Base-by-base conservation (phyloP, 2,888 invertebrate species). In the Anorthoa munda region DNA sequence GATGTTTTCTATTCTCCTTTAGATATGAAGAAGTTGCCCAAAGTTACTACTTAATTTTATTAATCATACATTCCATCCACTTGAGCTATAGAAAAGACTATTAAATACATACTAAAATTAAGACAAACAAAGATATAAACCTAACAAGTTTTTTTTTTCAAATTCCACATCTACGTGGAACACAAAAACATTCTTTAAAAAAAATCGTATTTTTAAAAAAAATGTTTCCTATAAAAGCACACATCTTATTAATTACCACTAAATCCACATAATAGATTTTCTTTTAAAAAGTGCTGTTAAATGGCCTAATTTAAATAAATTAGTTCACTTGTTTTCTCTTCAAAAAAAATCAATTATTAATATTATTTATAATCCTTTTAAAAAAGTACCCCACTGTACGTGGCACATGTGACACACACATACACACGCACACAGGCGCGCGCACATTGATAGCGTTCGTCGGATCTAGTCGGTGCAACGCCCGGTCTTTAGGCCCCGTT, bases 391-490 rank as follows among this genome's bases (percentile, higher is more conserved):
- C 84, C 4, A 67, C 89, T 87, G 86, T 92, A 87, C 39, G 9
- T 1, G 55, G 55, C 85, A 89, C 92, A 91, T 91, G 91, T 91
- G 92, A 91, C 92, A 92, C 92, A 86, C 92, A 92, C 92, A 89
- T 56, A 61, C 71, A 66, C 60, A 84, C 91, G 86, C 92, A 88
- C 90, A 89, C 88, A 81, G 84, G 70, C 83, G 72, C 87, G 86
- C 79, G 72, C 75, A 83, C 86, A 92, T 93, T 94, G 94, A 95
- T 95, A 95, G 95, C 93, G 92, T 77, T 86, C 86, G 87, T 89
- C 91, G 94, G 95, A 95, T 96, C 96, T 95, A 95, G 94, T 93
- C 94, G 93, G 96, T 96, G 96, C 96, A 96, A 95, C 96, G 96
- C 93, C 95, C 93, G 91, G 90, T 80, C 51, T 71, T 90, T 81